These are phyloP conservation scores for Cephalopholis sonnerati DNA, from an alignment of 2,113 vertebrate genomes.

Conservation along the genomic window DNA sequence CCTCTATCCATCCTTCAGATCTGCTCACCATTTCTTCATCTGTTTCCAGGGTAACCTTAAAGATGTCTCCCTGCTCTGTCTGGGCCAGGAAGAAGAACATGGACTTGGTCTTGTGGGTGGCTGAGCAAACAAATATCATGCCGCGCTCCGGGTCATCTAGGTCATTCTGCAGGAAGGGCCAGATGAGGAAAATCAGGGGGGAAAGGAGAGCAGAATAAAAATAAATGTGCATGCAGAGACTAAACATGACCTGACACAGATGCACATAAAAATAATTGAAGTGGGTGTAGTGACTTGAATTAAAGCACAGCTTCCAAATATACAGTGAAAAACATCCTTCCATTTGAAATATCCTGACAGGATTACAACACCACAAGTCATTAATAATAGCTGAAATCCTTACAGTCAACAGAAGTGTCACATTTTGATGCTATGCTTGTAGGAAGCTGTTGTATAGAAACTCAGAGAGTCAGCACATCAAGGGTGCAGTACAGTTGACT, in stretches of 20 bases:
- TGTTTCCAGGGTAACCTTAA: constrained; percentile 98
- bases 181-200: neutral
- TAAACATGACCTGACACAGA: neutral
- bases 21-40: constrained; percentile 97
- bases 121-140: constrained; percentile 99
- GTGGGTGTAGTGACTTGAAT: neutral
- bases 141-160: constrained; percentile 98
- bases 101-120: constrained; percentile 99
- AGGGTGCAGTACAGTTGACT: neutral
- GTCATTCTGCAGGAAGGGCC: constrained; percentile 88
- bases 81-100: constrained; percentile 99
- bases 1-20: neutral
- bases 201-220: neutral
- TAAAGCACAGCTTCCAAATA: constrained; percentile 8
- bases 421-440: neutral
- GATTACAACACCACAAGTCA: neutral
- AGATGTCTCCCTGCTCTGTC: constrained; percentile 99
- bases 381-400: neutral
- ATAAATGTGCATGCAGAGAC: neutral
- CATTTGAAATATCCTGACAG: neutral
- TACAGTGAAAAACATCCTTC: neutral
- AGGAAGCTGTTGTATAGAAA: neutral
- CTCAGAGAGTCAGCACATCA: neutral
- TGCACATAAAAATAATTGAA: neutral
- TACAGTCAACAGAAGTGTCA: neutral